Evolutionary conservation across 2,797 vertebrate species (phyloP).

Genomic region (Fratercula arctica): DNA sequence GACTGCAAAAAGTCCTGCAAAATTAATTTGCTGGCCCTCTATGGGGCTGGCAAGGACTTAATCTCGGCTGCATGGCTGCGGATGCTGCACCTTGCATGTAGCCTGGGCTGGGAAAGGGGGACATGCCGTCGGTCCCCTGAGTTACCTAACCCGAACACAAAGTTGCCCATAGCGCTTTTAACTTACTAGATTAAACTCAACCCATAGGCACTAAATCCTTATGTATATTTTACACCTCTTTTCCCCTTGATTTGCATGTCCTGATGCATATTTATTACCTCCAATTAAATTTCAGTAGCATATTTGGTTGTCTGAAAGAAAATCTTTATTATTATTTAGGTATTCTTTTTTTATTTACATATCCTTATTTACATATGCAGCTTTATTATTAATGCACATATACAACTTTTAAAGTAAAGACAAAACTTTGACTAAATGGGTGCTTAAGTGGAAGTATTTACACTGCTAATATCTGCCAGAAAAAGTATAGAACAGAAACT

Average conservation of each 20-base stretch:
- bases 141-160: neutral
- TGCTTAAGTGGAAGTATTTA: neutral
- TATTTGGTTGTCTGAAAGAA: conserved; percentile 13
- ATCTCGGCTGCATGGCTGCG: neutral
- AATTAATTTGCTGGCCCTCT: neutral
- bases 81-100: neutral
- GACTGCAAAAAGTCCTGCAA: neutral
- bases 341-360: conserved; percentile 19
- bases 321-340: conserved; percentile 24
- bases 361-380: neutral
- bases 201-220: neutral
- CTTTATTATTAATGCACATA: neutral
- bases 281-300: conserved; percentile 17
- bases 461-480: neutral
- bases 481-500: neutral
- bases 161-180: fast-evolving
- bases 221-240: neutral
- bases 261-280: conserved; percentile 33
- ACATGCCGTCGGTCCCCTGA: neutral
- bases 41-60: neutral
- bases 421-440: neutral
- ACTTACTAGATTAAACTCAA: neutral
- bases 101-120: neutral
- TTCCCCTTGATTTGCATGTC: conserved; percentile 2
- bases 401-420: neutral